These are phyloP conservation scores for Helleia helle DNA, from an alignment of 2,888 invertebrate species.

Conservation along the genomic window DNA sequence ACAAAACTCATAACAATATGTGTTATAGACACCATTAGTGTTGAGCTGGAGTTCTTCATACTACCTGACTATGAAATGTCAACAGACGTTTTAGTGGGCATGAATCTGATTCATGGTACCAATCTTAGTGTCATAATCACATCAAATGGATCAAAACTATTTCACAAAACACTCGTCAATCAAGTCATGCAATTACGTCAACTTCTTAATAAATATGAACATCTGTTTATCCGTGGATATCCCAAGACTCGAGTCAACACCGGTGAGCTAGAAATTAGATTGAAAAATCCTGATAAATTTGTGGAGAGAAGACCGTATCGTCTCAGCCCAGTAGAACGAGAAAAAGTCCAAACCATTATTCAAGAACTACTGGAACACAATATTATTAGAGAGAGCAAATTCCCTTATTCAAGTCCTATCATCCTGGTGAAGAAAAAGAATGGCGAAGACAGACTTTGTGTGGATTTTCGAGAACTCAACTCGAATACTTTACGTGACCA, in stretches of 20 bases:
- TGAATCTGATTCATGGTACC: constrained; percentile 13
- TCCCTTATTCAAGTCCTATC: too few species aligned
- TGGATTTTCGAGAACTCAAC: constrained; percentile 22
- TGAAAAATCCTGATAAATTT: constrained; percentile 22
- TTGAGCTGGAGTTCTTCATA: constrained; percentile 13
- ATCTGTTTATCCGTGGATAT: constrained; percentile 25
- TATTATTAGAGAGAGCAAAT: too few species aligned
- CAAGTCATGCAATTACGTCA: too few species aligned
- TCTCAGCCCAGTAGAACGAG: constrained; percentile 24
- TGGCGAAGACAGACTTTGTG: too few species aligned
- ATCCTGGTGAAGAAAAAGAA: too few species aligned
- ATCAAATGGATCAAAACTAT: too few species aligned
- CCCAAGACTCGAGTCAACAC: constrained; percentile 28
- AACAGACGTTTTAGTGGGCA: constrained; percentile 13
- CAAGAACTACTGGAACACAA: too few species aligned
- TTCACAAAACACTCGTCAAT: too few species aligned
- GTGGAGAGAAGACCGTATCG: constrained; percentile 27
- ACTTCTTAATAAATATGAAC: constrained; percentile 21
- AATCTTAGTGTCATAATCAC: too few species aligned
- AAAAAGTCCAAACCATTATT: constrained; percentile 26
- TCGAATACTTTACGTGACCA: constrained; percentile 22
- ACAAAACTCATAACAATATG: constrained; percentile 8
- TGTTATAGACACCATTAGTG: constrained; percentile 5
- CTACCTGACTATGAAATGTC: constrained; percentile 14
- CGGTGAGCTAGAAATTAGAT: constrained; percentile 21